Conservation (phyloP, 2,113 vertebrate species). For the Thamnophis sirtalis region DNA sequence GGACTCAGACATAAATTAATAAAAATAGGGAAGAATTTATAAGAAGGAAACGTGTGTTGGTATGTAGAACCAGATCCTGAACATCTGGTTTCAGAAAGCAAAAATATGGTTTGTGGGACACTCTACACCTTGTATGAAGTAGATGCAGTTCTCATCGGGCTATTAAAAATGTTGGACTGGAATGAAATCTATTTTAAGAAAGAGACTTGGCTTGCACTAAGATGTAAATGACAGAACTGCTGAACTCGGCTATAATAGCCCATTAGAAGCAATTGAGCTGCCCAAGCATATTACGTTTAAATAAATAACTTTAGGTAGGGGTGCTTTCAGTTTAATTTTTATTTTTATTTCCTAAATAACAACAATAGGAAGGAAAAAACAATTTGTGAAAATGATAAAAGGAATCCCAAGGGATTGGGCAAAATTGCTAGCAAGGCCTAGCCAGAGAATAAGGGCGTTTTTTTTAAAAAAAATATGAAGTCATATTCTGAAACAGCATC, state of each 20-base stretch:
- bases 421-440: slow-evolving; percentile 25
- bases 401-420: slow-evolving; percentile 25
- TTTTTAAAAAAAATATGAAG: no score
- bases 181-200: slow-evolving; percentile 41
- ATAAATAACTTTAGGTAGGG: slow-evolving; percentile 38
- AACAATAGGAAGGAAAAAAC: slow-evolving; percentile 22
- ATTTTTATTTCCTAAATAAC: slow-evolving; percentile 26
- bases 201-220: slow-evolving; percentile 21
- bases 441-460: neutral
- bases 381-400: slow-evolving; percentile 49
- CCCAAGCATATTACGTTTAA: neutral
- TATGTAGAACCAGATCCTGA: neutral
- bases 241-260: neutral
- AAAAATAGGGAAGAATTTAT: neutral
- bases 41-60: neutral
- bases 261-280: slow-evolving; percentile 23
- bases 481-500: neutral
- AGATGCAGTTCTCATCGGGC: slow-evolving; percentile 8
- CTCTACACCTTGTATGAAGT: neutral
- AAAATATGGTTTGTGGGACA: rapidly evolving
- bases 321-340: neutral
- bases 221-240: slow-evolving; percentile 28
- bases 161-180: slow-evolving; percentile 1
- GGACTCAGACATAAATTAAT: neutral
- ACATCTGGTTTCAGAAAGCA: neutral